Evolutionary conservation across 2,888 invertebrate genomes (phyloP).

Genomic region (Ernsta delagoae): DNA sequence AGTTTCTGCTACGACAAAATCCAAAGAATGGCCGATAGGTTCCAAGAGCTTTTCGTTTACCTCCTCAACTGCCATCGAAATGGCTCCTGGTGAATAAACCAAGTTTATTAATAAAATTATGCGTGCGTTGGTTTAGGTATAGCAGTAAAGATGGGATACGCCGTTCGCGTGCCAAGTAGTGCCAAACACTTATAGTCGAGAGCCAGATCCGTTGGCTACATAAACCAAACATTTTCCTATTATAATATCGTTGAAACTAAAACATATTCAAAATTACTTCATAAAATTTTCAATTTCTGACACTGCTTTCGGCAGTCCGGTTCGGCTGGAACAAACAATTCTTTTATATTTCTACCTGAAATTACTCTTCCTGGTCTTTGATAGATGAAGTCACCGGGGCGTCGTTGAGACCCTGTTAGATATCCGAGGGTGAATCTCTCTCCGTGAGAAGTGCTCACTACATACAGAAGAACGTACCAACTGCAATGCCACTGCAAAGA

Average conservation of each 20-base stretch:
- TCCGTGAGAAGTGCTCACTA: conserved; percentile 53
- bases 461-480: conserved; percentile 58
- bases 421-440: conserved; percentile 92
- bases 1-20: conserved; percentile 94
- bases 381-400: conserved; percentile 91
- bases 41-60: conserved; percentile 87
- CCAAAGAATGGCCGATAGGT: conserved; percentile 89
- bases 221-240: conserved; percentile 44
- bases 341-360: too few species aligned
- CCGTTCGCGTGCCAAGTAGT: conserved; percentile 51
- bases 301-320: too few species aligned
- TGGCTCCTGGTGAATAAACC: conserved; percentile 87
- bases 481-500: conserved; percentile 66
- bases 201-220: conserved; percentile 51
- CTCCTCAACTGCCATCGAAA: conserved; percentile 94
- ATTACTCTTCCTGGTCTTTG: conserved; percentile 89
- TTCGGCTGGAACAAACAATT: too few species aligned
- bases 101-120: conserved; percentile 30
- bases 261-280: too few species aligned
- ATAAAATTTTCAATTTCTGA: too few species aligned
- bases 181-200: conserved; percentile 53
- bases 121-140: conserved; percentile 43
- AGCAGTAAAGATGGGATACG: conserved; percentile 40
- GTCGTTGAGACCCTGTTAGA: conserved; percentile 92
- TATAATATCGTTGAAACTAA: too few species aligned